phyloP scores from a whole-genome alignment of 2,888 invertebrate species.

The Agriopis aurantiaria region DNA sequence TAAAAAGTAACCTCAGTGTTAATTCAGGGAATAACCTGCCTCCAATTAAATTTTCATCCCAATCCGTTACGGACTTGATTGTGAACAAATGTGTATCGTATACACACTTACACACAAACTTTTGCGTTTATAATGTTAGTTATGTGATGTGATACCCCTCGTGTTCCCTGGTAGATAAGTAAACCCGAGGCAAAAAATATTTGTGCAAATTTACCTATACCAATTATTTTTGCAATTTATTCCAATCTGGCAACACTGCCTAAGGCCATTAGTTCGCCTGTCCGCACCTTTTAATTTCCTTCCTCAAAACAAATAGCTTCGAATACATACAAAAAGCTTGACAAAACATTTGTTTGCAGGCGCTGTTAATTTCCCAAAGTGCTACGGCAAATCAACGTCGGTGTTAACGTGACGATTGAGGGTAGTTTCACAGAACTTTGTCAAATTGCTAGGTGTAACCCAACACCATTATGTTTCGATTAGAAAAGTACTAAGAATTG shows the following conservation, averaged over 20 bases:
- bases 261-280: slow-evolving; percentile 50
- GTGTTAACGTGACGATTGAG: slow-evolving; percentile 15
- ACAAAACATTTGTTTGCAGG: slow-evolving; percentile 45
- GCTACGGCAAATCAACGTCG: slow-evolving; percentile 49
- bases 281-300: slow-evolving; percentile 58
- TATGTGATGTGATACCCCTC: no score
- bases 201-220: no score
- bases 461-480: slow-evolving; percentile 24
- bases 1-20: no score
- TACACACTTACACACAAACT: no score
- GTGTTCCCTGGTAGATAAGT: no score
- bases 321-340: slow-evolving; percentile 39
- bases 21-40: no score
- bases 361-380: slow-evolving; percentile 56
- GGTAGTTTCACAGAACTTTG: slow-evolving; percentile 29
- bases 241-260: slow-evolving; percentile 15
- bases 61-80: no score
- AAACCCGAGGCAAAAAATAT: no score
- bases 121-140: no score
- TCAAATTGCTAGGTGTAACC: slow-evolving; percentile 35
- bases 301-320: slow-evolving; percentile 51
- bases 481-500: slow-evolving; percentile 12
- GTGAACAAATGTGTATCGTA: no score
- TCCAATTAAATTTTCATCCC: no score
- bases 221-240: slow-evolving; percentile 4